Evolutionary conservation across 2,888 invertebrate species (phyloP), one percentile per base, ranked within the genome.

Genomic region (Esperia sulphurella): DNA sequence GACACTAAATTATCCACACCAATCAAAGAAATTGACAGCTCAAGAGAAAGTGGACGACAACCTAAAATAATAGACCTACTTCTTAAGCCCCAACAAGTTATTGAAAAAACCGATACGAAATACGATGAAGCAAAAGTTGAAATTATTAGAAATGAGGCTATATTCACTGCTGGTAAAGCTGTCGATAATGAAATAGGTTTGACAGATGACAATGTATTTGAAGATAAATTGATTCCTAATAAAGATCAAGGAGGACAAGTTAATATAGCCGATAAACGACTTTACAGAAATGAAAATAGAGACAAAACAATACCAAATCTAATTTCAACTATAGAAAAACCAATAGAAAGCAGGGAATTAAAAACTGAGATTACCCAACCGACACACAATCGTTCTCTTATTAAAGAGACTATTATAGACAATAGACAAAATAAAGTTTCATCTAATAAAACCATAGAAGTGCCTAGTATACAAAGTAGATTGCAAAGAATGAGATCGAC

Each of bases 1-100:
- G 21, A 5, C 5, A 21, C 21, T 21, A 21, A 21, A 5, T 41
- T 55, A 37, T 44, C 51, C 12, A 63, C 55, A 52, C 43, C 47
- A 28, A 45, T 29, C 51, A 55, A 53, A 55, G 55, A 41, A 38
- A 6, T 6, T 1, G 35, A 35, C n/a, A 35, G 21, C 35, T n/a
- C 9, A n/a, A 35, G 6, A 35, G 35, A 53, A 49, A 57, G 42
- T 35, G 39, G 48, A 42, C 53, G 51, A 42, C 72, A 63, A 46
- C 80, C 82, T 0, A 68, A 68, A 53, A 76, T 82, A 37, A 71
- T 79, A 0, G 65, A 80, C 28, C 76, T 75, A 59, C 45, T 78
- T 14, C 54, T 75, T 6, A 78, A 80, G 58, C 55, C 59, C 3
- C 31, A 9, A 9, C 14, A 14, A 42, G 28, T 38, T 28, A n/a